Evolutionary conservation across 2,888 invertebrate species (phyloP).

Genomic region (Lycaena phlaeas): DNA sequence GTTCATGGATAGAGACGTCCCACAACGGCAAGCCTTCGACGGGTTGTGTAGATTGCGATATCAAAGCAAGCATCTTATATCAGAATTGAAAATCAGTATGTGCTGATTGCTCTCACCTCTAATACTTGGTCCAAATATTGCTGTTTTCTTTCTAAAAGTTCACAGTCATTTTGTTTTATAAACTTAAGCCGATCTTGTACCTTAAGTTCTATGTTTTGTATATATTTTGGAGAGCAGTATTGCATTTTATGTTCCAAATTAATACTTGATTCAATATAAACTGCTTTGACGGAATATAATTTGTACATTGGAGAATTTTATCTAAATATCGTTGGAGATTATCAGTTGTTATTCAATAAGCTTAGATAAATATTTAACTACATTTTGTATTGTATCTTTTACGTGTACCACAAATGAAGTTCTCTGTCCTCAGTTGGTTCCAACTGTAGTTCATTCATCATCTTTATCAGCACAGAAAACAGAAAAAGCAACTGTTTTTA

Average conservation of each 20-base stretch:
- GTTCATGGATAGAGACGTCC: too few species aligned
- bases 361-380: too few species aligned
- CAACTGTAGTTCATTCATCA: too few species aligned
- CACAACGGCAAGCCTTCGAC: too few species aligned
- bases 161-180: slow-evolving; percentile 32
- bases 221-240: slow-evolving; percentile 36
- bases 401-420: too few species aligned
- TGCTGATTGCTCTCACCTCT: slow-evolving; percentile 31
- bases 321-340: slow-evolving; percentile 3
- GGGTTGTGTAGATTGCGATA: not conserved
- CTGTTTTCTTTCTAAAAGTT: slow-evolving; percentile 42
- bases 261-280: not conserved
- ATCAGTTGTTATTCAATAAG: not conserved
- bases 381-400: too few species aligned
- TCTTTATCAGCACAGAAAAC: too few species aligned
- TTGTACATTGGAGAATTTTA: not conserved
- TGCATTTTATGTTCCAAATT: slow-evolving; percentile 15
- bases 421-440: too few species aligned
- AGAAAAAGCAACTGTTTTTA: too few species aligned
- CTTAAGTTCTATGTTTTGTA: slow-evolving; percentile 39
- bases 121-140: slow-evolving; percentile 41
- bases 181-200: slow-evolving; percentile 32
- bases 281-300: not conserved
- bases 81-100: too few species aligned
- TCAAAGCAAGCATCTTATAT: too few species aligned